Evolutionary conservation across 2,888 invertebrate species (phyloP).

Genomic region (Acanthococcus lagerstroemiae): DNA sequence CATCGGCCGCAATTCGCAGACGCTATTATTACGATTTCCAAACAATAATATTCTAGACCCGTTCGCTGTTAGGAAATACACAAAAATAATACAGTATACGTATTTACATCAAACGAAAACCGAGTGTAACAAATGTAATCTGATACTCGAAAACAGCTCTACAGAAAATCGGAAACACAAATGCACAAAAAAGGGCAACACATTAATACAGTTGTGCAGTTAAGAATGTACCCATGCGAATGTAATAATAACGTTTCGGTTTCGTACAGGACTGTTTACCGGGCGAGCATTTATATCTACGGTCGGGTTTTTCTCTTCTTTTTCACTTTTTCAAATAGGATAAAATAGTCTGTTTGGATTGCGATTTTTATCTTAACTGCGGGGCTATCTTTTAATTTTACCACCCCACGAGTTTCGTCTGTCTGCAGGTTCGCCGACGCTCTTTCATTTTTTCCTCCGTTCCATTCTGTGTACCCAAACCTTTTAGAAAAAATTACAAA

Average conservation of each 20-base stretch:
- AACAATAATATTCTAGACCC: too few relatives aligned
- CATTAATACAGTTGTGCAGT: background rate
- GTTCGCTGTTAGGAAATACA: too few relatives aligned
- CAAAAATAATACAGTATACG: too few relatives aligned
- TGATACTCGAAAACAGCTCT: slow-evolving; percentile 19
- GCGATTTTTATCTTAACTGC: slow-evolving; percentile 27
- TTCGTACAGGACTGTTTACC: slow-evolving; percentile 14
- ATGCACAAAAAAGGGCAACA: too few relatives aligned
- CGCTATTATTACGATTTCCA: too few relatives aligned
- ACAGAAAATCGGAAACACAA: slow-evolving; percentile 7
- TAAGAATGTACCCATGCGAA: slow-evolving; percentile 19
- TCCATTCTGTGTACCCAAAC: background rate
- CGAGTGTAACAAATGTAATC: slow-evolving; percentile 22
- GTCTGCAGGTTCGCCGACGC: background rate
- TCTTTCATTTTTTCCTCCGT: background rate
- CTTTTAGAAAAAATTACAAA: too few relatives aligned
- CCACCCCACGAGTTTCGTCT: slow-evolving; percentile 17
- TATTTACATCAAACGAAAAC: too few relatives aligned
- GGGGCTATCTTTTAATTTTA: slow-evolving; percentile 26
- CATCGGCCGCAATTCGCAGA: too few relatives aligned
- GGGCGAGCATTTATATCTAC: slow-evolving; percentile 12
- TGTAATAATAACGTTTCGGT: slow-evolving; percentile 24
- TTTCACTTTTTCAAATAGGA: slow-evolving; percentile 17
- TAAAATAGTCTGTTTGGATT: slow-evolving; percentile 26
- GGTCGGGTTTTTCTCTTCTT: background rate